These are phyloP conservation scores for Distichodus sexfasciatus DNA, from an alignment of 2,797 vertebrate species.

Conservation along the genomic window DNA sequence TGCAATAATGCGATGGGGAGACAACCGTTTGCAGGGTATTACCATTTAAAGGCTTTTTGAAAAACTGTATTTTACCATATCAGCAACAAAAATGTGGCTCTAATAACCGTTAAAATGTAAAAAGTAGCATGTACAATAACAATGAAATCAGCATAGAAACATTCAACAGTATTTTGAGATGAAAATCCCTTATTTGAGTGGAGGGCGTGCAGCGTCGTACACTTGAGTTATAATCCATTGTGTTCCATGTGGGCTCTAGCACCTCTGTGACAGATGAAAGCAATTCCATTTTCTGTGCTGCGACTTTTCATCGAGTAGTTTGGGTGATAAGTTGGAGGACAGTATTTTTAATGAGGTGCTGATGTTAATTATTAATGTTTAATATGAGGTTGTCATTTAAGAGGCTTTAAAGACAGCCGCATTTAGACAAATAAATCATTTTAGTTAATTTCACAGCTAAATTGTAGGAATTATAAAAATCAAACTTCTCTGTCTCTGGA, in stretches of 20 bases:
- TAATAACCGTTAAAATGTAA: background rate
- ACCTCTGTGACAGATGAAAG: background rate
- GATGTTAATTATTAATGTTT: too few species aligned
- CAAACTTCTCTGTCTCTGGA: too few species aligned
- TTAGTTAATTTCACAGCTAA: too few species aligned
- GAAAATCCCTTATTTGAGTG: conserved; percentile 20
- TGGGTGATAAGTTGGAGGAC: background rate
- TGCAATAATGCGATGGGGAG: background rate
- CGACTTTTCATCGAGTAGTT: background rate
- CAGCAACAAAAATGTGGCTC: background rate
- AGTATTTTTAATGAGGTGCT: background rate
- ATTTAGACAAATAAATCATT: too few species aligned
- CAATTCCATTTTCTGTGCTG: background rate
- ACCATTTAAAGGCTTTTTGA: conserved; percentile 18
- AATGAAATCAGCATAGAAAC: background rate
- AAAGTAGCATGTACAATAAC: background rate
- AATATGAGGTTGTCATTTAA: too few species aligned
- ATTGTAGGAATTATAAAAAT: too few species aligned
- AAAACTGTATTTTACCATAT: background rate
- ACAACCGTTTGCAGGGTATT: background rate
- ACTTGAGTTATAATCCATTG: too few species aligned
- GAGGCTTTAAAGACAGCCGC: too few species aligned
- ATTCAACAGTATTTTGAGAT: background rate
- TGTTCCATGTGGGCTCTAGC: background rate
- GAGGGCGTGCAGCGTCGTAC: too few species aligned